Base-by-base conservation (phyloP, 1,140 invertebrate genomes). In the Drosophila paulistorum region DNA sequence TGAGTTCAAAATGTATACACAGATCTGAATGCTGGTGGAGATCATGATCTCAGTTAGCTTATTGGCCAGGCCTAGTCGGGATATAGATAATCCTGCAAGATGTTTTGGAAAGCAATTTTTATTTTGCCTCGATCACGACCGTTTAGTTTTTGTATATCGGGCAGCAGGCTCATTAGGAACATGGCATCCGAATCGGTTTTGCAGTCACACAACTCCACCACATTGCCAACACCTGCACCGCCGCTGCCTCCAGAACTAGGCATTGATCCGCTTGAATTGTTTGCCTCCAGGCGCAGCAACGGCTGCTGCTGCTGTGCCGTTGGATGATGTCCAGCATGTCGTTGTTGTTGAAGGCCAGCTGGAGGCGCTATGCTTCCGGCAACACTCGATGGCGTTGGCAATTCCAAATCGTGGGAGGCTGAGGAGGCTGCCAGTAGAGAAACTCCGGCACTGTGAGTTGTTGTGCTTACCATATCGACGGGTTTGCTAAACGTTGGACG, bases 111-210 rank as follows among this genome's bases (percentile, higher is more conserved):
- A 61, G 89, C 90, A 68, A 92, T 91, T 68, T 92, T 92, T 4
- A 92, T 90, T 69, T 92, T 91, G 54, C 91, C 91, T 37, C 90
- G 87, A 78, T 92, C 91, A 7, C 90, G 90, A 23, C 90, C 85
- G 39, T 91, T 91, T 9, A 92, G 41, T 48, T 91, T 92, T 68
- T 91, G 89, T 62, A 92, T 92, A 55, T 92, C 91, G 1, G 91
- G 91, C 65, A 92, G 57, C 7, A 92, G 76, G 41, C 91, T 92
- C 91, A 92, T 91, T 4, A 92, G 73, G 42, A 92, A 92, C 91
- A 92, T 92, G 58, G 91, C 91, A 77, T 92, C 91, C 10, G 91
- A 82, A 76, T 92, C 91, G 39, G 86, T 91, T 59, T 92, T 92
- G 74, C 91, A 92, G 45, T 91, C 84, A 65, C 91, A 92, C 5